Evolutionary conservation across 2,888 invertebrate species (phyloP), one percentile per base, ranked within the genome.

Genomic region (Lutraria lutraria): DNA sequence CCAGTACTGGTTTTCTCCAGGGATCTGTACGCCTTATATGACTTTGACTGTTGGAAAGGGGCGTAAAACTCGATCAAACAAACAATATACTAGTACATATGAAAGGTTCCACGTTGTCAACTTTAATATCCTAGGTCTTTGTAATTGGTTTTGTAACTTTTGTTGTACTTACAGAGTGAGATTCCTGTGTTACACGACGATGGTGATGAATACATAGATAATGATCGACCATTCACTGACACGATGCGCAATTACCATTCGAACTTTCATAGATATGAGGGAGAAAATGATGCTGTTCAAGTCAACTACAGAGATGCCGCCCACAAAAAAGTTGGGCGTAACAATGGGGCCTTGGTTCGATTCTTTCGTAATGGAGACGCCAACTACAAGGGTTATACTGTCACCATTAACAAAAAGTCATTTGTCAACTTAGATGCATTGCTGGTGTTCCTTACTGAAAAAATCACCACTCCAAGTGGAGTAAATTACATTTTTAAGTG

Each of bases 321-420:
- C 4, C 88, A 90, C 83, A 86, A 85, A 68, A 91, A 90, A 60
- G 54, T 85, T 53, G 87, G 85, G 12, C 43, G 82, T 82, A 79
- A 87, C 0, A 88, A 86, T 34, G 91, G 92, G 19, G 88, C 87
- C 1, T 87, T 91, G 31, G 98, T 99, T 88, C 98, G 98, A 0
- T 99, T 99, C 97, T 99, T 98, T 97, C 98, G 98, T 96, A 99
- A 99, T 97, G 99, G 99, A 4, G 99, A 99, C 96, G 98, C 98
- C 0, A 98, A 98, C 96, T 98, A 98, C 96, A 98, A 98, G 25
- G 99, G 99, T 0, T 98, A 98, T 63, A 98, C 98, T 96, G 98
- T 98, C 96, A 97, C 98, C 94, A 98, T 99, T 96, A 98, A 98
- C 0, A 83, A 68, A 60, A 97, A 98, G 90, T 43, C 43, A 43